phyloP scores from a whole-genome alignment of 2,113 vertebrate genomes.

The Bolborhynchus lineola region DNA sequence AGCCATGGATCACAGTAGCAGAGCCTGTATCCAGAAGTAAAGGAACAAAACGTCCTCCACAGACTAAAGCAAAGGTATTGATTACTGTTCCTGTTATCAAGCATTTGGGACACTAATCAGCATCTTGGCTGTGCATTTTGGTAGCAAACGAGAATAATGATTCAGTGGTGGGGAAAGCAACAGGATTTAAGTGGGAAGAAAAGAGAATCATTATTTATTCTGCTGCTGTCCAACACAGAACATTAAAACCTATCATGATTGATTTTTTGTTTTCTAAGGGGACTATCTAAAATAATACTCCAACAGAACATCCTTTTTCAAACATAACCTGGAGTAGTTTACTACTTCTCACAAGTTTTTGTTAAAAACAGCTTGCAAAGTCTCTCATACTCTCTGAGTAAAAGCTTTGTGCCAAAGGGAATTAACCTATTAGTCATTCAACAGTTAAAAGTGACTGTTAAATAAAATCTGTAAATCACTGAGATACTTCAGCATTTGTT shows the following conservation, averaged over 20 bases:
- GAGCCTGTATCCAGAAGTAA: background rate
- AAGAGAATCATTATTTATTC: background rate
- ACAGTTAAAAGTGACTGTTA: slow-evolving; percentile 11
- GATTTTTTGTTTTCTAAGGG: slow-evolving; percentile 3
- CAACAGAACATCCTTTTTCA: background rate
- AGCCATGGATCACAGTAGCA: background rate
- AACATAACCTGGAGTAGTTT: slow-evolving; percentile 26
- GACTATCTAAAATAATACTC: background rate
- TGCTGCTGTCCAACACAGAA: background rate
- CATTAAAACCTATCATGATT: background rate
- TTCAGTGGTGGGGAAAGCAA: background rate
- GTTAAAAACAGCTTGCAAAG: slow-evolving; percentile 33
- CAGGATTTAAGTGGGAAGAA: background rate
- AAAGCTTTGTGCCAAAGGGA: slow-evolving; percentile 11
- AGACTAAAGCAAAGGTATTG: background rate
- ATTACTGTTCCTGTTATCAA: background rate
- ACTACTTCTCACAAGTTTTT: slow-evolving; percentile 25
- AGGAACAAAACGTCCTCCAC: background rate
- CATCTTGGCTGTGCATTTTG: background rate
- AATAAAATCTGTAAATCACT: background rate
- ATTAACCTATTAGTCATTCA: slow-evolving; percentile 49
- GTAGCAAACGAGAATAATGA: background rate
- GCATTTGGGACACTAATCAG: background rate
- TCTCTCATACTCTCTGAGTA: background rate
- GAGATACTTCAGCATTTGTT: background rate